phyloP scores from a whole-genome alignment of 1,140 invertebrate genomes.

The Euborellia annulipes region DNA sequence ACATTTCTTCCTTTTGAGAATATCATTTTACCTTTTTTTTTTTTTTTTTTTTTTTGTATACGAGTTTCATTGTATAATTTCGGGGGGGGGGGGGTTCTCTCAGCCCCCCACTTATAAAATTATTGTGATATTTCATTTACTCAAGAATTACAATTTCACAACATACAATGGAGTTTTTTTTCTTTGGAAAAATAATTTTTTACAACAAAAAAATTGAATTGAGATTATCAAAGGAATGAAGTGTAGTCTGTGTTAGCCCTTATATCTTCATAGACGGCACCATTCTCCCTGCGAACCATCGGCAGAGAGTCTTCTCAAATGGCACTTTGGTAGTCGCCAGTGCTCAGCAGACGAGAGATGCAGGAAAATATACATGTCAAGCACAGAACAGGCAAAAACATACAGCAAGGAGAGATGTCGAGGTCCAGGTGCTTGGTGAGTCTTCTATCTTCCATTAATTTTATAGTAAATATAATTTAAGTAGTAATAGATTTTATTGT shows the following conservation, averaged over 20 bases:
- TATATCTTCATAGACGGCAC: constrained; percentile 56
- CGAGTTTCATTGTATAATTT: too few species aligned
- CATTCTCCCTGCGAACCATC: constrained; percentile 64
- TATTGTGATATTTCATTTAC: too few species aligned
- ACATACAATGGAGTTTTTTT: too few species aligned
- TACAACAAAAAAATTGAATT: background rate
- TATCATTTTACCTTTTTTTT: too few species aligned
- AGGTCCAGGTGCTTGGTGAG: constrained; percentile 70
- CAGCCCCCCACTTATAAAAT: too few species aligned
- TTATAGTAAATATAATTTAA: too few species aligned
- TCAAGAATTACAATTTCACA: too few species aligned
- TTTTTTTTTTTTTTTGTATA: too few species aligned
- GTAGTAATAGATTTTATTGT: too few species aligned
- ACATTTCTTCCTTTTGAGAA: too few species aligned
- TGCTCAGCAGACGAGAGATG: constrained; percentile 57
- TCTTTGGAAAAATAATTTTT: too few species aligned
- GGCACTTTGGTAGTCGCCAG: constrained; percentile 74
- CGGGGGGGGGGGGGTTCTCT: too few species aligned
- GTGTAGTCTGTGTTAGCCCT: background rate
- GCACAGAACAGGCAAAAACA: constrained; percentile 70
- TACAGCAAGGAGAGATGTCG: constrained; percentile 59
- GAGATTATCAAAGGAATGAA: background rate
- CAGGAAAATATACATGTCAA: constrained; percentile 75
- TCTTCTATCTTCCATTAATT: background rate
- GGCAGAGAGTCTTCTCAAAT: constrained; percentile 73